Conservation (phyloP, 2,888 invertebrate genomes). For the Syrphus vitripennis region DNA sequence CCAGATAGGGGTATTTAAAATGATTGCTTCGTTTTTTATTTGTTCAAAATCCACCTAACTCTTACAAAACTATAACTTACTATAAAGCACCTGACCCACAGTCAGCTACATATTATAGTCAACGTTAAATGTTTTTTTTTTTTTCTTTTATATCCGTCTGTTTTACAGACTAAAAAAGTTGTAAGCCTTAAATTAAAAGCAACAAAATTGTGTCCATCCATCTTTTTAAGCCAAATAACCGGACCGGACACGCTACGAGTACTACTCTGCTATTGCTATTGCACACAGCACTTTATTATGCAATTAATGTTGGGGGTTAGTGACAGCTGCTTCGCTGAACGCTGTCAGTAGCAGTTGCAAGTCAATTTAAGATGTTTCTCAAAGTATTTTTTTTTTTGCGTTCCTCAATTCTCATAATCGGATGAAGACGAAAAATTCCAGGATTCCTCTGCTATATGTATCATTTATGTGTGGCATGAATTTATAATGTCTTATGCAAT, state of each 20-base stretch:
- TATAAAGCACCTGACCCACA: conserved; percentile 15
- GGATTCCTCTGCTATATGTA: background rate
- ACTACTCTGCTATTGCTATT: background rate
- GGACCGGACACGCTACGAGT: background rate
- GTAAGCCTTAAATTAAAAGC: background rate
- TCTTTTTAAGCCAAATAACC: conserved; percentile 42
- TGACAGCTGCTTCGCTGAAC: conserved; percentile 22
- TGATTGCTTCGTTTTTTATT: no score
- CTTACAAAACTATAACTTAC: background rate
- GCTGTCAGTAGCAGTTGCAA: background rate
- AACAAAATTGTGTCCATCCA: conserved; percentile 22
- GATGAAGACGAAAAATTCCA: conserved; percentile 21
- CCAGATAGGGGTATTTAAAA: no score
- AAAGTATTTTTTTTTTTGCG: conserved; percentile 8
- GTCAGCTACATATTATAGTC: background rate
- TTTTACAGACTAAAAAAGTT: background rate
- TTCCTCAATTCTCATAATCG: background rate
- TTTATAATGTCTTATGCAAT: conserved; percentile 14
- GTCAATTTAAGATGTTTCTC: background rate
- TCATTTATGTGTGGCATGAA: background rate
- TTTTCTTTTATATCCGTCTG: background rate
- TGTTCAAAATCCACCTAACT: background rate
- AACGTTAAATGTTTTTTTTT: background rate
- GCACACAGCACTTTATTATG: conserved; percentile 21
- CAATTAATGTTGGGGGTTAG: conserved; percentile 25